Percentiles rank a stretch among this genome's conserved stretches.
Conservation (phyloP, 2,113 vertebrate species). For the Puma concolor region DNA sequence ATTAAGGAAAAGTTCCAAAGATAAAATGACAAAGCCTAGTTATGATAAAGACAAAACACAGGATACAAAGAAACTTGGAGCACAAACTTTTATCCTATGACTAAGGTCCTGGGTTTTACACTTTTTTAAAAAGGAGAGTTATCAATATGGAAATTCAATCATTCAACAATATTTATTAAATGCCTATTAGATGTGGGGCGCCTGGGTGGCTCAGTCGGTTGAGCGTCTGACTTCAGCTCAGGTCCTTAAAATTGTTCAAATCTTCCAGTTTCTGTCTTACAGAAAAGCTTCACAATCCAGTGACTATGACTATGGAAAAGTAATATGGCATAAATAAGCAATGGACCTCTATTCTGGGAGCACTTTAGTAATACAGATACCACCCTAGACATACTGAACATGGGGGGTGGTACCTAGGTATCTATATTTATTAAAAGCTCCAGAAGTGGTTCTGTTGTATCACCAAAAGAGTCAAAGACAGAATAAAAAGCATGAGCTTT, state of each 20-base stretch:
- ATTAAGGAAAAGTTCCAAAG: background rate
- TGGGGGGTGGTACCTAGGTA: background rate
- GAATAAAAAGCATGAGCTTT: background rate
- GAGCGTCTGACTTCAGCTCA: too few species aligned
- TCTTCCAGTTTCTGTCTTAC: background rate
- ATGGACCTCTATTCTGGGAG: background rate
- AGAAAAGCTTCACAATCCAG: background rate
- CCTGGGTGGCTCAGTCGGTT: too few species aligned
- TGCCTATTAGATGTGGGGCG: background rate
- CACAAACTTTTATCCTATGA: background rate
- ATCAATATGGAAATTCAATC: background rate
- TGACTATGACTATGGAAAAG: background rate
- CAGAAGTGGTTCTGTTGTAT: background rate
- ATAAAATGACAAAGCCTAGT: background rate
- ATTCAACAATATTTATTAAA: background rate
- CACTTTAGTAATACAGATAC: too few species aligned
- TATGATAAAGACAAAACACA: background rate
- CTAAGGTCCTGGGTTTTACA: background rate
- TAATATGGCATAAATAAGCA: background rate
- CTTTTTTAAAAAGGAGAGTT: background rate
- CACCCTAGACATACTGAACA: background rate
- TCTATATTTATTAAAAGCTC: background rate
- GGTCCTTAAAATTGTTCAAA: background rate
- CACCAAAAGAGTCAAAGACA: background rate
- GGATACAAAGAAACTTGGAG: background rate